These are phyloP conservation scores for Musca domestica DNA, from an alignment of 1,140 invertebrate genomes.

Conservation along the genomic window DNA sequence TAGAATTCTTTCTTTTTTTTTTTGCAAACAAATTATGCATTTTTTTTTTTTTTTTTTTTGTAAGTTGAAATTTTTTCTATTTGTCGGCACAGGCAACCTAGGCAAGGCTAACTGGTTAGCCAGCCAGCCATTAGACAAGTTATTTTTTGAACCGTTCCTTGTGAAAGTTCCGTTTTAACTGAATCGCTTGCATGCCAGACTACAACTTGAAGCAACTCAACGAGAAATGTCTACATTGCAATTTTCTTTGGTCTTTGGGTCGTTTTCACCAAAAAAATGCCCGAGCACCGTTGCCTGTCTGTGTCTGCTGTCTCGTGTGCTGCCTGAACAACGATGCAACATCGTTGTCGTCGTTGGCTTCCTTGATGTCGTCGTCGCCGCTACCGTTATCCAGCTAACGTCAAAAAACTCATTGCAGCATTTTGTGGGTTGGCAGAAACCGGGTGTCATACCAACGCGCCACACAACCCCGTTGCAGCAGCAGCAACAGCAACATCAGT, in stretches of 20 bases:
- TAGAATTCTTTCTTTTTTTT: neutral
- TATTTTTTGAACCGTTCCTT: conserved; percentile 38
- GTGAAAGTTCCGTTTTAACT: conserved; percentile 49
- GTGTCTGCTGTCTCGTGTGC: neutral
- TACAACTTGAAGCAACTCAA: conserved; percentile 50
- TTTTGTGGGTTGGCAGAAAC: too few relatives aligned
- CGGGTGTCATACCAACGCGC: too few relatives aligned
- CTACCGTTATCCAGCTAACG: neutral
- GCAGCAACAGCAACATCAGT: too few relatives aligned
- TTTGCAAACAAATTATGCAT: too few relatives aligned
- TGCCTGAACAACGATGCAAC: neutral
- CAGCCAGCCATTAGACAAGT: conserved; percentile 13
- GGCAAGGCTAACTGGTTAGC: neutral
- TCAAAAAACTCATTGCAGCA: neutral
- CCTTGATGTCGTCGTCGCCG: neutral
- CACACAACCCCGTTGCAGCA: too few relatives aligned
- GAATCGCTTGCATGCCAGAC: conserved; percentile 32
- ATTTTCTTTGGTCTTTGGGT: conserved; percentile 1
- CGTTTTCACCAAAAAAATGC: too few relatives aligned
- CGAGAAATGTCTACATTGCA: conserved; percentile 36
- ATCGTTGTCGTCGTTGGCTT: neutral
- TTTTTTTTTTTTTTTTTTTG: neutral
- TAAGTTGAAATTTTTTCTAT: neutral
- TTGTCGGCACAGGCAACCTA: neutral
- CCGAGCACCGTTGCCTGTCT: conserved; percentile 4